A percentile compares a stretch with the other conserved stretches of the same genome.
Conservation (phyloP, 2,113 vertebrate species). For the Chloebia gouldiae region DNA sequence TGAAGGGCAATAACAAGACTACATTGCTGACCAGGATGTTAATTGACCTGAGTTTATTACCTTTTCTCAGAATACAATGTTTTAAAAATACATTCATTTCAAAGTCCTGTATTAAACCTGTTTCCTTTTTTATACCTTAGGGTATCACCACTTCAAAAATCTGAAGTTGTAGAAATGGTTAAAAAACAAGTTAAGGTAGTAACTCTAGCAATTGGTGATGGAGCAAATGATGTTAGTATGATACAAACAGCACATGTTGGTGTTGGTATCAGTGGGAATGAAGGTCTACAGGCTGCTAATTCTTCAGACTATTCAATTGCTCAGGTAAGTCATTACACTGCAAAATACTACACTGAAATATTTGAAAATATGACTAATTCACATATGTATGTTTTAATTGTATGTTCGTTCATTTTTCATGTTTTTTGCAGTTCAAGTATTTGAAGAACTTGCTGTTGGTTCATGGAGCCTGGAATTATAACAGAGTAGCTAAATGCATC, state of each 20-base stretch:
- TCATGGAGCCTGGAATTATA: conserved; percentile 98
- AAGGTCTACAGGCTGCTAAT: conserved; percentile 96
- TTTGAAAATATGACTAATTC: not conserved
- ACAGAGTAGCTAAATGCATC: conserved; percentile 97
- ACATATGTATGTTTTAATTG: not conserved
- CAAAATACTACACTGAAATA: not conserved
- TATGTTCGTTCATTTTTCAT: conserved; percentile 2
- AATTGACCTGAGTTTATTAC: not conserved
- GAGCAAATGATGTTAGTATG: conserved; percentile 98
- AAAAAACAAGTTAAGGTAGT: conserved; percentile 98
- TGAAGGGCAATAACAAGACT: not conserved
- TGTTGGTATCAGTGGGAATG: conserved; percentile 96
- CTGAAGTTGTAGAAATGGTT: conserved; percentile 98
- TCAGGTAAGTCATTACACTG: conserved; percentile 76
- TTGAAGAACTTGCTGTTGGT: conserved; percentile 97
- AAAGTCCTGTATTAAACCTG: conserved; percentile 10
- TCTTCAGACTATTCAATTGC: conserved; percentile 99
- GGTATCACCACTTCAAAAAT: conserved; percentile 98
- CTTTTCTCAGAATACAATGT: not conserved
- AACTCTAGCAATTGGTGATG: conserved; percentile 94
- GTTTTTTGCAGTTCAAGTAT: conserved; percentile 91
- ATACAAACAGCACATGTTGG: conserved; percentile 97
- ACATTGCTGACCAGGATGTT: fast-evolving
- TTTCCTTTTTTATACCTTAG: conserved; percentile 64
- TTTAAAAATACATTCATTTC: not conserved